phyloP scores from a whole-genome alignment of 2,113 vertebrate species.

The Egretta garzetta region DNA sequence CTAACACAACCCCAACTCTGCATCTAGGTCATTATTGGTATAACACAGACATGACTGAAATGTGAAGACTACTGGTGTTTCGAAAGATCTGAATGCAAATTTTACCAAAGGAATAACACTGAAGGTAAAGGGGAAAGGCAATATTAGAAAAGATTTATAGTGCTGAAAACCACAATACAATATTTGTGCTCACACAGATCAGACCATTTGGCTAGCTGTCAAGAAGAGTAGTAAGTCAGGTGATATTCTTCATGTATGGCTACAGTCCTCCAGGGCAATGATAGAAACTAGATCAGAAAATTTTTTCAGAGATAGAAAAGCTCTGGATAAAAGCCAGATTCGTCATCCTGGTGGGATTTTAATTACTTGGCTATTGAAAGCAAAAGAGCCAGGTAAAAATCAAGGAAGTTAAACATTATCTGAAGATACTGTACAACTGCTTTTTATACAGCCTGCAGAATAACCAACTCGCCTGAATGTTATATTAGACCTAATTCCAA shows the following conservation, averaged over 20 bases:
- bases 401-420: not conserved
- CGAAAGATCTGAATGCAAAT: conserved; percentile 14
- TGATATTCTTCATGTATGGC: not conserved
- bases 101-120: not conserved
- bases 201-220: not conserved
- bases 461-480: not conserved
- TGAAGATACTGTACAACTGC: not conserved
- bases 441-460: not conserved
- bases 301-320: not conserved
- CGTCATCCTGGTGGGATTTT: not conserved
- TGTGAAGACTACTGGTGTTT: not conserved
- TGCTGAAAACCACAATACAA: not conserved
- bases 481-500: not conserved
- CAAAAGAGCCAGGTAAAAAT: not conserved
- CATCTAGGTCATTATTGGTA: not conserved
- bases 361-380: not conserved
- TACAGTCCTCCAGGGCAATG: not conserved
- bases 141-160: not conserved
- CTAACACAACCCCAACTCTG: not conserved
- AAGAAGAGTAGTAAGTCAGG: not conserved
- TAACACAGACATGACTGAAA: not conserved
- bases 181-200: not conserved
- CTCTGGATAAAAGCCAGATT: not conserved
- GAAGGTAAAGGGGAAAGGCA: not conserved
- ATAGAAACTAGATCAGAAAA: not conserved